Evolutionary conservation across 2,797 vertebrate genomes (phyloP).

Genomic region (Danionella dracula): DNA sequence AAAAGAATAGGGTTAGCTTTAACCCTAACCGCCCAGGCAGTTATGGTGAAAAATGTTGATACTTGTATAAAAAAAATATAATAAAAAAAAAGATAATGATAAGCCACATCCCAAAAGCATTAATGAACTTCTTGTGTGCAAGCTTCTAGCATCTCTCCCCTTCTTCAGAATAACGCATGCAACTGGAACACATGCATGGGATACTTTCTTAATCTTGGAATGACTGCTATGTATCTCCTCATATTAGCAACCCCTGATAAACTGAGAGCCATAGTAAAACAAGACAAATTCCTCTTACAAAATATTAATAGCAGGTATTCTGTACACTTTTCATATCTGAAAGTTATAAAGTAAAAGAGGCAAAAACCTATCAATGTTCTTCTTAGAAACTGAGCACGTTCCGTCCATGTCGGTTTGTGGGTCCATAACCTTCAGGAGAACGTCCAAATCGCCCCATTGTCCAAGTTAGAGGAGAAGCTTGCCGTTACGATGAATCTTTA

Average conservation of each 20-base stretch:
- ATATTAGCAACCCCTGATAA: constrained; percentile 78
- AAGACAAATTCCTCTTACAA: constrained; percentile 89
- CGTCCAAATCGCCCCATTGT: constrained; percentile 59
- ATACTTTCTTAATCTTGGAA: constrained; percentile 79
- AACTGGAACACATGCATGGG: constrained; percentile 71
- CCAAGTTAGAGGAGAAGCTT: constrained; percentile 91
- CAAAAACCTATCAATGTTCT: constrained; percentile 78
- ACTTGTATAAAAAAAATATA: constrained; percentile 12
- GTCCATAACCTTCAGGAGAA: constrained; percentile 52
- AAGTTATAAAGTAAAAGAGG: constrained; percentile 89
- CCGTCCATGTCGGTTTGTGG: constrained; percentile 57
- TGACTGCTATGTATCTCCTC: constrained; percentile 68
- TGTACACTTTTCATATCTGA: constrained; percentile 88
- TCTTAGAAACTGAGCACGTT: constrained; percentile 73
- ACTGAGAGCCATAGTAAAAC: constrained; percentile 92
- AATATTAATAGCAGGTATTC: constrained; percentile 90
- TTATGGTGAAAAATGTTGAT: constrained; percentile 13
- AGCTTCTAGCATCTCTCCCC: constrained; percentile 19
- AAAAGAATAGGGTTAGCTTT: too few relatives aligned
- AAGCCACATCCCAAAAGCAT: constrained; percentile 67
- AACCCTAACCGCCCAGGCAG: background rate
- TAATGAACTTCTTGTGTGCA: constrained; percentile 48
- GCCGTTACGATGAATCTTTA: constrained; percentile 98
- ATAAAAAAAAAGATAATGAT: constrained; percentile 55
- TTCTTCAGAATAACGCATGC: constrained; percentile 60